Conservation (phyloP, 2,888 invertebrate genomes). For the Camptogramma bilineatum region DNA sequence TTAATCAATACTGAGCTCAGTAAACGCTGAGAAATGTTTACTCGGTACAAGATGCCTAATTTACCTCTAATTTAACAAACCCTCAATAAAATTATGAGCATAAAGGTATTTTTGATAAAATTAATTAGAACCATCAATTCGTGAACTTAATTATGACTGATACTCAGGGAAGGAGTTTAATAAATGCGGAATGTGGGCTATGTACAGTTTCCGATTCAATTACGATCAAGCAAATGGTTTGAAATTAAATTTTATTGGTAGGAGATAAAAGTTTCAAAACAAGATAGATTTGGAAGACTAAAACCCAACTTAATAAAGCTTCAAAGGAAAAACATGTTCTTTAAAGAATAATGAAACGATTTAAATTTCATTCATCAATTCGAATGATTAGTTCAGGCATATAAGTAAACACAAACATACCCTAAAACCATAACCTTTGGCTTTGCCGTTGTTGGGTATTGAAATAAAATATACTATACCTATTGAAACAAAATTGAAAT, state of each 20-base stretch:
- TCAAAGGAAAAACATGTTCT: too few relatives aligned
- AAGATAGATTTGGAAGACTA: too few relatives aligned
- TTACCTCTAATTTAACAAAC: constrained; percentile 21
- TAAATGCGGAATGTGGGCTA: constrained; percentile 17
- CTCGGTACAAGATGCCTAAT: constrained; percentile 8
- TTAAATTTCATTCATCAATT: too few relatives aligned
- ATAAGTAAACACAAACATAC: too few relatives aligned
- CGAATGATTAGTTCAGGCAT: too few relatives aligned
- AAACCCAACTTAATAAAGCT: too few relatives aligned
- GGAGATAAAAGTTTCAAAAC: too few relatives aligned
- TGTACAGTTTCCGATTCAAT: constrained; percentile 1
- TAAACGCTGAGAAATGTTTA: constrained; percentile 4
- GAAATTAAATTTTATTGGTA: background rate
- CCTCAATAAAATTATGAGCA: constrained; percentile 22
- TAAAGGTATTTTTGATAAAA: constrained; percentile 28
- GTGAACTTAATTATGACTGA: constrained; percentile 30
- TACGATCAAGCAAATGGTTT: background rate
- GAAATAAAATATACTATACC: too few relatives aligned
- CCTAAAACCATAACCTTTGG: too few relatives aligned
- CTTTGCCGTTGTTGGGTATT: too few relatives aligned
- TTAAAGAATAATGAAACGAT: too few relatives aligned
- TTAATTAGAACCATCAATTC: constrained; percentile 28
- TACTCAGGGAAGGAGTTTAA: constrained; percentile 25
- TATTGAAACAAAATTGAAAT: too few relatives aligned
- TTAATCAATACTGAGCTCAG: constrained; percentile 1